phyloP scores from a whole-genome alignment of 2,888 invertebrate genomes.

The Melanophora roralis region DNA sequence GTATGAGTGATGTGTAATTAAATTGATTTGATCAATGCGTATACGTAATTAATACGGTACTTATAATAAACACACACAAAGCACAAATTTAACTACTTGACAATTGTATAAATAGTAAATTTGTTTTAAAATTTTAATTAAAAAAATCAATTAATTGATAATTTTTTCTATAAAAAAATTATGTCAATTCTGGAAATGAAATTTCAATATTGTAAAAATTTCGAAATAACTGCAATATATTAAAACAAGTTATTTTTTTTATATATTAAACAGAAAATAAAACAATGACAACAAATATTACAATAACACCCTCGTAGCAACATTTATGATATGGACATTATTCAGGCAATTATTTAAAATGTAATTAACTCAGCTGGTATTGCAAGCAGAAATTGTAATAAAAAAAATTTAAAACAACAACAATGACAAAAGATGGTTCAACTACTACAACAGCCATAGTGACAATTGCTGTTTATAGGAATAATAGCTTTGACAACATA shows the following conservation, averaged over 20 bases:
- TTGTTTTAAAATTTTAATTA: too few species aligned
- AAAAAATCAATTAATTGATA: too few species aligned
- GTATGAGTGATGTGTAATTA: slow-evolving; percentile 59
- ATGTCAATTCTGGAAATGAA: neutral
- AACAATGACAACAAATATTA: neutral
- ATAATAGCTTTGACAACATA: neutral
- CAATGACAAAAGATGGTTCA: slow-evolving; percentile 34
- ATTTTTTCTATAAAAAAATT: too few species aligned
- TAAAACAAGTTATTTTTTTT: slow-evolving; percentile 57
- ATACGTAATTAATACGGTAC: slow-evolving; percentile 15
- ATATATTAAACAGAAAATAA: slow-evolving; percentile 50
- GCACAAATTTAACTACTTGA: neutral
- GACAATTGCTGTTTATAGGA: slow-evolving; percentile 17
- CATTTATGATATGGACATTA: slow-evolving; percentile 42
- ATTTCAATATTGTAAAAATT: neutral
- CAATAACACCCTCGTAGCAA: neutral
- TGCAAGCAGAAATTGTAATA: slow-evolving; percentile 14
- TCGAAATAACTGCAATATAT: slow-evolving; percentile 33
- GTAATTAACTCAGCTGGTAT: slow-evolving; percentile 59
- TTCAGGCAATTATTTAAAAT: slow-evolving; percentile 61
- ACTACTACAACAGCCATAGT: neutral
- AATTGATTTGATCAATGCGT: slow-evolving; percentile 44
- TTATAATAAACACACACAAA: neutral
- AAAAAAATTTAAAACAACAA: slow-evolving; percentile 14
- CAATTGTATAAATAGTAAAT: slow-evolving; percentile 1